Conservation (phyloP, 2,888 invertebrate species). For the Zonitis immaculata region DNA sequence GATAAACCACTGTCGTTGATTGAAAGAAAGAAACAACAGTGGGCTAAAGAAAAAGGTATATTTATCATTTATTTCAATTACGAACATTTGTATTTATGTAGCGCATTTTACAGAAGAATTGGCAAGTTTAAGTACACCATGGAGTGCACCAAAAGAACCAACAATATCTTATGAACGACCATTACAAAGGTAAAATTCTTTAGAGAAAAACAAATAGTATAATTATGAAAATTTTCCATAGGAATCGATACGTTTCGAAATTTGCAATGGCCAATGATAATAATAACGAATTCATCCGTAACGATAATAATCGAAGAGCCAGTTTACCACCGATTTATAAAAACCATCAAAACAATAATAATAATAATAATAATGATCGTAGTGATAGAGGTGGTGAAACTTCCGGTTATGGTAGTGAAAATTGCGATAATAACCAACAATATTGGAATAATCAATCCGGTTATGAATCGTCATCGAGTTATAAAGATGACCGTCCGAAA, state of each 20-base stretch:
- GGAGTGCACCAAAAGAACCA: conserved; percentile 51
- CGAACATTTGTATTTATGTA: too few relatives aligned
- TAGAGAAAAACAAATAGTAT: background rate
- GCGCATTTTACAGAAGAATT: conserved; percentile 64
- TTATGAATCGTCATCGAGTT: conserved; percentile 44
- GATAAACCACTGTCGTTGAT: conserved; percentile 57
- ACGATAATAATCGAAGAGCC: conserved; percentile 27
- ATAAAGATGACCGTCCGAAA: conserved; percentile 61
- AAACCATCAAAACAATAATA: conserved; percentile 41
- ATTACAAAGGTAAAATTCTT: conserved; percentile 28
- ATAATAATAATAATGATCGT: conserved; percentile 31
- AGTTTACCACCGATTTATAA: conserved; percentile 46
- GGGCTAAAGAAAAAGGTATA: conserved; percentile 88
- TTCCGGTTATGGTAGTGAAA: conserved; percentile 78
- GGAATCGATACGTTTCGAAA: conserved; percentile 35
- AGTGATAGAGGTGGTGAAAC: conserved; percentile 65
- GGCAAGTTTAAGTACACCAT: conserved; percentile 71
- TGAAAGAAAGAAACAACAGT: conserved; percentile 87
- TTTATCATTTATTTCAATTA: conserved; percentile 4
- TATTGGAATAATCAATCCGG: conserved; percentile 37
- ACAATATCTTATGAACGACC: conserved; percentile 25
- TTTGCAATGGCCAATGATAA: conserved; percentile 24
- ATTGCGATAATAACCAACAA: conserved; percentile 43
- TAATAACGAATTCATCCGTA: conserved; percentile 28
- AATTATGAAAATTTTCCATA: conserved; percentile 19